Conservation (phyloP, 2,888 invertebrate genomes). For the Himalopsyche japonica region DNA sequence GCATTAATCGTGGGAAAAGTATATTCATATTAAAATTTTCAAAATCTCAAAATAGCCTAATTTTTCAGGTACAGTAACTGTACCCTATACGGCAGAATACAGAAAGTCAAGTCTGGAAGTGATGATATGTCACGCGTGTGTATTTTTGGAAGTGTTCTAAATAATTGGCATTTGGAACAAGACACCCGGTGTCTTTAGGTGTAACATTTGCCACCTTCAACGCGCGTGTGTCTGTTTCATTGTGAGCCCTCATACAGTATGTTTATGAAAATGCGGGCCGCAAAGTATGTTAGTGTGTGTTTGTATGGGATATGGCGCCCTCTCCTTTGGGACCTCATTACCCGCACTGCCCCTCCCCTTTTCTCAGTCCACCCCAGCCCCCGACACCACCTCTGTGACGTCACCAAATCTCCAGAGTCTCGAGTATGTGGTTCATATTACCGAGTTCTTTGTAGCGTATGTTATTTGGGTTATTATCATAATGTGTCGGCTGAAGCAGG, state of each 20-base stretch:
- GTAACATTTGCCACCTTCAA: not conserved
- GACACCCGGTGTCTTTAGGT: not conserved
- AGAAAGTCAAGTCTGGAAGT: too few species aligned
- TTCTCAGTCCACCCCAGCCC: not conserved
- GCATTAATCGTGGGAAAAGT: too few species aligned
- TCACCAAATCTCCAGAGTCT: conserved; percentile 20
- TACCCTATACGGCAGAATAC: too few species aligned
- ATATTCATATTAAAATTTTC: too few species aligned
- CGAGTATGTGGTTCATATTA: not conserved
- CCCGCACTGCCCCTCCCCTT: conserved; percentile 21
- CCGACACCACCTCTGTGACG: conserved; percentile 20
- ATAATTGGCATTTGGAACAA: not conserved
- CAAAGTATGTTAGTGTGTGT: conserved; percentile 4
- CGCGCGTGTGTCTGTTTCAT: not conserved
- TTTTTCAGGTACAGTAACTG: too few species aligned
- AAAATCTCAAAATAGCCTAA: too few species aligned
- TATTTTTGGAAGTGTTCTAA: not conserved
- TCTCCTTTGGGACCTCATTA: conserved; percentile 40
- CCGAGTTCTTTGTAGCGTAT: not conserved
- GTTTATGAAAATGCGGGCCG: not conserved
- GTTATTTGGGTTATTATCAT: not conserved
- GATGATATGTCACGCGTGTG: not conserved
- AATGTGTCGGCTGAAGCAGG: not conserved
- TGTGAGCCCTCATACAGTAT: not conserved
- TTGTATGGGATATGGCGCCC: conserved; percentile 28